Evolutionary conservation across 1,140 invertebrate species (phyloP).

Genomic region (Steinernema khuongi): DNA sequence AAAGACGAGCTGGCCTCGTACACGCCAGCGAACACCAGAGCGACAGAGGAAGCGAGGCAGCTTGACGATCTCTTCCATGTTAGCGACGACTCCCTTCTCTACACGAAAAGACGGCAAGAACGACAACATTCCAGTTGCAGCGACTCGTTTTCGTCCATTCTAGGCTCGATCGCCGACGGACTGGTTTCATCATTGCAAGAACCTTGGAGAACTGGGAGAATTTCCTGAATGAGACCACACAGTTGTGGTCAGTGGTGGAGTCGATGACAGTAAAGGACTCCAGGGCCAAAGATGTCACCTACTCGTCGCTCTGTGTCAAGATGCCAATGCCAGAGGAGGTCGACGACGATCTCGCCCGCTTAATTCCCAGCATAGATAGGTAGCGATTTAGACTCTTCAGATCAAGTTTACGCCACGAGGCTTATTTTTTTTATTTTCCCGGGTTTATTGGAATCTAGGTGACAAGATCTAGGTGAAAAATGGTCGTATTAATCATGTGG

Average conservation of each 20-base stretch:
- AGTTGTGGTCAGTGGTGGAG: slow-evolving; percentile 53
- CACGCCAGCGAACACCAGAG: slow-evolving; percentile 54
- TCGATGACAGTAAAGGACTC: slow-evolving; percentile 45
- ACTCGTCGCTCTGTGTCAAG: slow-evolving; percentile 57
- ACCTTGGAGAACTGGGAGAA: slow-evolving; percentile 44
- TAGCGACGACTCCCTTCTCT: slow-evolving; percentile 56
- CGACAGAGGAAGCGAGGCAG: slow-evolving; percentile 43
- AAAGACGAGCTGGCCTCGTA: slow-evolving; percentile 56
- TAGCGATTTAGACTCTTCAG: slow-evolving; percentile 19
- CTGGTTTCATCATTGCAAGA: slow-evolving; percentile 58
- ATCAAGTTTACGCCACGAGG: not conserved
- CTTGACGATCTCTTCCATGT: slow-evolving; percentile 53
- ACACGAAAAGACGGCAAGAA: slow-evolving; percentile 51
- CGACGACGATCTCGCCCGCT: slow-evolving; percentile 31
- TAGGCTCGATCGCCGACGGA: slow-evolving; percentile 52
- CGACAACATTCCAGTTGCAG: not conserved
- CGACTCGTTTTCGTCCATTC: slow-evolving; percentile 14
- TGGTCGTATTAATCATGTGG: too few species aligned
- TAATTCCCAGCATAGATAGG: slow-evolving; percentile 41
- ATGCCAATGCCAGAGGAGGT: slow-evolving; percentile 55
- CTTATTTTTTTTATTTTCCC: too few species aligned
- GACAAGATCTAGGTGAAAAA: not conserved
- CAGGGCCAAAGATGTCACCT: slow-evolving; percentile 39
- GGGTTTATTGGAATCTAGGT: too few species aligned
- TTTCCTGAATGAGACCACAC: slow-evolving; percentile 52